Evolutionary conservation across 2,888 invertebrate genomes (phyloP), one percentile per base, ranked within the genome.

Genomic region (Hypena proboscidalis): DNA sequence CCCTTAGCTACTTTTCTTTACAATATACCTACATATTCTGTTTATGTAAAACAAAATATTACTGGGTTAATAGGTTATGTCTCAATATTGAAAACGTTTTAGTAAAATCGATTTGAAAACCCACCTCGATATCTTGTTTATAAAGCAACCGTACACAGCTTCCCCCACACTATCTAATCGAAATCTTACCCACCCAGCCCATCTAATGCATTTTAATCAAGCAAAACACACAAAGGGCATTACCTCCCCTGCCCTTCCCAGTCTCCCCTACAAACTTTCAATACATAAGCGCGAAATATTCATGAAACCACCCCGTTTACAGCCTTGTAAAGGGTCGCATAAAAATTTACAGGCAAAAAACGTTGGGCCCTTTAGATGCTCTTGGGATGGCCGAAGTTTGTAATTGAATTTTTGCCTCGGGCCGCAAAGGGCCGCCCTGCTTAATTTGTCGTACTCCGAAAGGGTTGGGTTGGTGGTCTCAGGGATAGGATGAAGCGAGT

Each of bases 391-490:
- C 21, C 74, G 80, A 88, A 89, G 86, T 90, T 87, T 77, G 88
- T 90, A 90, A 90, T 90, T 90, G 90, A 90, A 90, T 90, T 90
- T 89, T 90, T 86, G 89, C 89, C 88, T 85, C 77, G 74, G 85
- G 88, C 89, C 89, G 85, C 90, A 88, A 84, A 87, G 90, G 90
- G 87, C 80, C 70, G 74, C 74, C 80, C 80, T 87, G 89, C 85
- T 84, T 90, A 90, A 90, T 90, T 89, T 87, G 82, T 80, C 81
- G 80, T 70, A 80, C 80, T 74, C 84, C 63, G 70, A 77, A 88
- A 88, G 87, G 90, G 86, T 87, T 86, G 62, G 63, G 30, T 55
- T 21, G 48, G 20, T 62, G 75, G 79, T 58, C 4, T 46, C 68
- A 66, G 40, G 3, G 3, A 31, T 4, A 35, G 42, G 66, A 49